Base-by-base conservation (phyloP, 2,797 vertebrate species). In the Aphelocoma californica region DNA sequence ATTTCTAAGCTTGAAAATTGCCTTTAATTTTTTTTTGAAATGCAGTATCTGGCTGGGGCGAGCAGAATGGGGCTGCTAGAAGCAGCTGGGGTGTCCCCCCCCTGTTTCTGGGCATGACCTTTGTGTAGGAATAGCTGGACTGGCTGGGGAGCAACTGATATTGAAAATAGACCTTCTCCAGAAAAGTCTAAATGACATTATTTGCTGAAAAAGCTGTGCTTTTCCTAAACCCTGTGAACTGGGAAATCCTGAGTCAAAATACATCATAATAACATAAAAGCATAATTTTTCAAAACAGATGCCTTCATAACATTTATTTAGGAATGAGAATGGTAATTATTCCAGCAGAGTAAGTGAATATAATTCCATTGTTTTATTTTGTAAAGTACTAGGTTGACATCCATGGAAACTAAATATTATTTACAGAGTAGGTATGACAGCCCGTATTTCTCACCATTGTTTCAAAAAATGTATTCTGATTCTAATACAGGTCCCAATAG, bases 231-330 rank as follows among this genome's bases (percentile, higher is more conserved):
- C 31, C 40, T 75, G 93, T 87, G 61, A 92, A 88, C 14, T 45
- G 75, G 34, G 92, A 93, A 97, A 83, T 53, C 2, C 2, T 67
- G 48, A 61, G 10, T 14, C 75, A 88, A 93, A 92, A 66, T 88
- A 60, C 5, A 28, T 14, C 21, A 20, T 91, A 89, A 93, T 40
- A 82, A 79, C 24, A 84, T 56, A 56, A 75, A 91, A 81, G 50
- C 51, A 83, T 42, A 8, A 57, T 62, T 89, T 96, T 97, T 88
- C 51, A 92, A 81, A 96, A 86, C n/a, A 82, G 31, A 66, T 84
- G 11, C 42, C n/a, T 93, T 95, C 50, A 64, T 96, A 90, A 90
- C 21, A 64, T 66, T 72, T 56, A 40, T 89, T 87, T 83, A 91
- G 44, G 60, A 91, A 93, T 74, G 57, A 71, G 67, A 92, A 83